Evolutionary conservation across 2,797 vertebrate species (phyloP).

Genomic region (Poecilia velifera): DNA sequence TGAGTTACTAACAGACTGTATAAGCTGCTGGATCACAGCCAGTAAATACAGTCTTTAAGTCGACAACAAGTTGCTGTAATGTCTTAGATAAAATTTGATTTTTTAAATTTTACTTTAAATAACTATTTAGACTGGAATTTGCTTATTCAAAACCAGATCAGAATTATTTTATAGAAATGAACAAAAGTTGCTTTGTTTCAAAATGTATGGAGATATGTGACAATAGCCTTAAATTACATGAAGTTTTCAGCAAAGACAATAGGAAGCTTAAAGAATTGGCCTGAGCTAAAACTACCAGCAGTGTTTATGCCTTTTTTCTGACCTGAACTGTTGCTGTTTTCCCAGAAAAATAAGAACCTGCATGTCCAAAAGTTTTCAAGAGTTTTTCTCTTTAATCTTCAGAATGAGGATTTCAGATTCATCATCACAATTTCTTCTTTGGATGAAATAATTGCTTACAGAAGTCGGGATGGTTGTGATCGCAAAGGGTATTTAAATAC

Average conservation of each 20-base stretch:
- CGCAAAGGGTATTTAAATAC: constrained; percentile 59
- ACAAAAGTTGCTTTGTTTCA: constrained; percentile 13
- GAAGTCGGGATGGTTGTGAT: constrained; percentile 46
- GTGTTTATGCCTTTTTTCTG: not conserved
- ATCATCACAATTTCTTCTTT: constrained; percentile 27
- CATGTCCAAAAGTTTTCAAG: not conserved
- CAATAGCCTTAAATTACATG: not conserved
- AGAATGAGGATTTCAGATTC: constrained; percentile 14
- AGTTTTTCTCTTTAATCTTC: constrained; percentile 16
- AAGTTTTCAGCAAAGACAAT: not conserved
- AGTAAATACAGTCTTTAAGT: constrained; percentile 75
- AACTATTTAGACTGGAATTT: not conserved
- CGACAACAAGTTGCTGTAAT: constrained; percentile 61
- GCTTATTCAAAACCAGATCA: not conserved
- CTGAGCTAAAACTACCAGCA: not conserved
- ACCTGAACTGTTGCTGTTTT: not conserved
- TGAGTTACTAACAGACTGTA: constrained; percentile 74
- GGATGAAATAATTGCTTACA: constrained; percentile 36
- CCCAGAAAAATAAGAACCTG: not conserved
- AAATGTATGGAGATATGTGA: not conserved
- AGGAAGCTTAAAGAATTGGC: not conserved
- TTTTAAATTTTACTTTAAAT: not conserved
- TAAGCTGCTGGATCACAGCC: constrained; percentile 71
- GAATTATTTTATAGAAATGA: not conserved
- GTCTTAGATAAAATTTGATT: constrained; percentile 59